A percentile compares a stretch with the other conserved stretches of the same genome.
Evolutionary conservation across 2,888 invertebrate species (phyloP).

Genomic region (Acrocera orbiculus): DNA sequence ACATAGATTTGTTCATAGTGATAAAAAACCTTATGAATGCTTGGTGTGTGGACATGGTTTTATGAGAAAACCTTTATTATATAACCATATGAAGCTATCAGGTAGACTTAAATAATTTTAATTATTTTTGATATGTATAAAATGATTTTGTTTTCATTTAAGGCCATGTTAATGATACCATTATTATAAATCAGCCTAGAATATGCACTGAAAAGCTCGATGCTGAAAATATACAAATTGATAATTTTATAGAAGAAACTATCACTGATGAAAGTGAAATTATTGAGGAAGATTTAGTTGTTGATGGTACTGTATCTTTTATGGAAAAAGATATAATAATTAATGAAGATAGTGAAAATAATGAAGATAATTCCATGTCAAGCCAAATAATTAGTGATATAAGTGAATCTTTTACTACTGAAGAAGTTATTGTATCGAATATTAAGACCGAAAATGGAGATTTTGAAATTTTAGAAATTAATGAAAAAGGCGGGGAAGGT

Average conservation of each 20-base stretch:
- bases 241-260: background rate
- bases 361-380: too few species aligned
- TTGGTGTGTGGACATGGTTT: conserved; percentile 63
- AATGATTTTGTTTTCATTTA: conserved; percentile 1
- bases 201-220: conserved; percentile 21
- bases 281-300: conserved; percentile 8
- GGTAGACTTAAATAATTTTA: conserved; percentile 4
- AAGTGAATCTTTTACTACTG: too few species aligned
- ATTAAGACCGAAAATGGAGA: too few species aligned
- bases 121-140: too few species aligned
- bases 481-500: too few species aligned
- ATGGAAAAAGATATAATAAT: too few species aligned
- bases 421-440: too few species aligned
- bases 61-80: conserved; percentile 64
- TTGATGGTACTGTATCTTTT: conserved; percentile 5
- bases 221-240: background rate
- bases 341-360: too few species aligned
- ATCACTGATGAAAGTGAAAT: conserved; percentile 4
- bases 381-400: too few species aligned
- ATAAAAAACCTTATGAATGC: conserved; percentile 75
- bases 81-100: conserved; percentile 52
- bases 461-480: too few species aligned
- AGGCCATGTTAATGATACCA: conserved; percentile 55
- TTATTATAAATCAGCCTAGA: conserved; percentile 65
- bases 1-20: conserved; percentile 68